A percentile compares a stretch with the other conserved stretches of the same genome.
Conservation (phyloP, 53 echinoderm and acorn worm species). For the Patiria pectinifera region DNA sequence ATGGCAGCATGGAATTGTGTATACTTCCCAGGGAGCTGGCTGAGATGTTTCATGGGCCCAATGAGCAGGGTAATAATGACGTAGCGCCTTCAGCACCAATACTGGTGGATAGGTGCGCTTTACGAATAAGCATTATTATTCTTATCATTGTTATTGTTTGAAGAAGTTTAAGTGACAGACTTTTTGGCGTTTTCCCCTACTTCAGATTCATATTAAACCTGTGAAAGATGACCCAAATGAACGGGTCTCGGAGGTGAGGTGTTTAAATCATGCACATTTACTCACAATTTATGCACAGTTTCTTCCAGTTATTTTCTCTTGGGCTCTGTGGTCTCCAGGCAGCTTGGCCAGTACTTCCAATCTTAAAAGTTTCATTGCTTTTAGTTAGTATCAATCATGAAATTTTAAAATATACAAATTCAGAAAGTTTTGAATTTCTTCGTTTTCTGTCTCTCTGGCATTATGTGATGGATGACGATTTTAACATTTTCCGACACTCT, state of each 20-base stretch:
- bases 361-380: not conserved
- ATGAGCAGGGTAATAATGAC: too few species aligned
- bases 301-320: not conserved
- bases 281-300: slow-evolving; percentile 11
- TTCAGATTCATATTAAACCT: slow-evolving; percentile 35
- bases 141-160: not conserved
- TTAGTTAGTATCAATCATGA: not conserved
- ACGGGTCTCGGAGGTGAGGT: slow-evolving; percentile 40
- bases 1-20: too few species aligned
- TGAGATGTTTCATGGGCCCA: too few species aligned
- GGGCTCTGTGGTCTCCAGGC: not conserved
- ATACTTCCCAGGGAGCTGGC: too few species aligned
- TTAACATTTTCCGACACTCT: not conserved
- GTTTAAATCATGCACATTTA: slow-evolving; percentile 23
- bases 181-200: slow-evolving; percentile 13
- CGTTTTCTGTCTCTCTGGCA: not conserved
- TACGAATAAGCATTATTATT: too few species aligned
- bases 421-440: not conserved
- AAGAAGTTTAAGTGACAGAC: not conserved
- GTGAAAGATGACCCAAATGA: slow-evolving; percentile 38
- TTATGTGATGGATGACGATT: not conserved
- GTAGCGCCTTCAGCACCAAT: too few species aligned
- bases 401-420: not conserved
- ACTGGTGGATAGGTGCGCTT: too few species aligned
- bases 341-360: not conserved